These are phyloP conservation scores for Cichlasoma orientale DNA, from an alignment of 2,797 vertebrate genomes.

Conservation along the genomic window DNA sequence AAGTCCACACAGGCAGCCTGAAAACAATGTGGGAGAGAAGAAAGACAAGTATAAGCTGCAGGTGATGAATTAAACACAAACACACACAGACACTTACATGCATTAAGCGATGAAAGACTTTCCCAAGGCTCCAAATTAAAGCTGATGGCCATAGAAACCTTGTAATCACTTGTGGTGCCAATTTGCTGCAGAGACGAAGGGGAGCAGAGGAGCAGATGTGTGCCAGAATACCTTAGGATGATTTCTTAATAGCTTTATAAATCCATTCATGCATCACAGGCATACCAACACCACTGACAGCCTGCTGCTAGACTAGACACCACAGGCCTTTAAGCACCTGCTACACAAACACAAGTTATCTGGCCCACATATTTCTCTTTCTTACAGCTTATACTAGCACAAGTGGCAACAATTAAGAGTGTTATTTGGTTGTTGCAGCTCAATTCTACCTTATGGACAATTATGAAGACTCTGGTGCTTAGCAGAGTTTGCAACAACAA, in stretches of 20 bases:
- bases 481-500: conserved; percentile 31
- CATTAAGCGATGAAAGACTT: conserved; percentile 59
- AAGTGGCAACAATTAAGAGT: conserved; percentile 13
- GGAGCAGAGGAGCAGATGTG: conserved; percentile 69
- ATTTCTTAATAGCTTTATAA: conserved; percentile 78
- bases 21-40: conserved; percentile 23
- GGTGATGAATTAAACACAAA: conserved; percentile 42
- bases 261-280: conserved; percentile 69
- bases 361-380: conserved; percentile 29
- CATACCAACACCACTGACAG: conserved; percentile 45
- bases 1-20: not conserved
- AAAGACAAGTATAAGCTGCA: conserved; percentile 29
- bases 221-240: conserved; percentile 69
- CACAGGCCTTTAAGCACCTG: conserved; percentile 53
- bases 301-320: conserved; percentile 34
- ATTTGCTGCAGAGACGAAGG: conserved; percentile 63
- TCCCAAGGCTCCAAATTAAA: conserved; percentile 76
- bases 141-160: conserved; percentile 71
- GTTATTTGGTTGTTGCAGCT: conserved; percentile 15
- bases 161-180: conserved; percentile 74
- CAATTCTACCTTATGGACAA: conserved; percentile 3
- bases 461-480: not conserved
- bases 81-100: conserved; percentile 21
- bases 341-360: conserved; percentile 41
- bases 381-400: not conserved